A percentile compares a stretch with the other conserved stretches of the same genome.
These are phyloP conservation scores for Crotalus helleri DNA, from an alignment of 2,113 vertebrate species.

Conservation along the genomic window DNA sequence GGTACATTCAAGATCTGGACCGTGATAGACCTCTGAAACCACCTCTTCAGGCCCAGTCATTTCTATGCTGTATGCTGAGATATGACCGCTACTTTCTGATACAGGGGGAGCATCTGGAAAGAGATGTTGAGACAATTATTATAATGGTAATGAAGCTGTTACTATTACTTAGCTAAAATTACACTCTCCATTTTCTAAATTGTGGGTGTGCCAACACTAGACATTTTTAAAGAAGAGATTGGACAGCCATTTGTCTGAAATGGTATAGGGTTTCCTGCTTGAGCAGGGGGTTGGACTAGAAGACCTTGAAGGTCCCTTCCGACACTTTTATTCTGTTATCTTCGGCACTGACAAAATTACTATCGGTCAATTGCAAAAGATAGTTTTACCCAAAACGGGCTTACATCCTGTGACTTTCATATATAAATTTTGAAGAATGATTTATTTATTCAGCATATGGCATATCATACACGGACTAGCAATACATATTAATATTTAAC, in stretches of 20 bases:
- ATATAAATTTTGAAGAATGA: background rate
- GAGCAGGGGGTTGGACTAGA: background rate
- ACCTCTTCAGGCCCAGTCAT: slow-evolving; percentile 78
- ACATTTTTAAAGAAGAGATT: background rate
- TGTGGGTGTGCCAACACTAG: background rate
- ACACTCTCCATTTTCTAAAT: background rate
- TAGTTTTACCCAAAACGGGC: background rate
- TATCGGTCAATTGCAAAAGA: background rate
- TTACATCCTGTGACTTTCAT: background rate
- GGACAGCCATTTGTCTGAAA: background rate
- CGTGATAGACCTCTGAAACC: slow-evolving; percentile 83
- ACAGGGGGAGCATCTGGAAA: slow-evolving; percentile 63
- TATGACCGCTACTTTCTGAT: slow-evolving; percentile 73
- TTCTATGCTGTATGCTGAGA: slow-evolving; percentile 88
- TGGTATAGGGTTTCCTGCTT: background rate
- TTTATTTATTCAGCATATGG: background rate
- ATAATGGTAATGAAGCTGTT: background rate
- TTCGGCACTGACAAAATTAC: background rate
- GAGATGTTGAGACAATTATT: fast-evolving
- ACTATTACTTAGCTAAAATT: background rate
- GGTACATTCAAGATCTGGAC: slow-evolving; percentile 85
- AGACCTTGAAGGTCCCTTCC: background rate
- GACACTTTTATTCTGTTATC: background rate
- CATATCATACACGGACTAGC: background rate
- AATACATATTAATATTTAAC: background rate